Percentiles rank a stretch among this genome's conserved stretches.
phyloP scores from a whole-genome alignment of 1,140 invertebrate species.

The Ooceraea biroi region DNA sequence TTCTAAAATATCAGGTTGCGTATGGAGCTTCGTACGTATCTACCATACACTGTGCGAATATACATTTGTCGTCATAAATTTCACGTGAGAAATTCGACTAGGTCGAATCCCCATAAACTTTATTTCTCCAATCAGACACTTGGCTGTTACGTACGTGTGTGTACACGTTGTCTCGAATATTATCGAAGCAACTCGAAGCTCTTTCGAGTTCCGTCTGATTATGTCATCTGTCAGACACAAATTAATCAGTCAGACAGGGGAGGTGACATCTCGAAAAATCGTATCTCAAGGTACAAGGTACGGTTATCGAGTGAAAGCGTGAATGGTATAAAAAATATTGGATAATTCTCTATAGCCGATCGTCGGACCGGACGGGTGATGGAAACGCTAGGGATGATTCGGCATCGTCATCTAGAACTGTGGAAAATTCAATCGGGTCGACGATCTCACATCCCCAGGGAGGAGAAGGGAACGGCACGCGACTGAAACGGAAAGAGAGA shows the following conservation, averaged over 20 bases:
- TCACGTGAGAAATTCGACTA: no score
- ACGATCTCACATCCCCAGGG: constrained; percentile 52
- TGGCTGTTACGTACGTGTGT: background rate
- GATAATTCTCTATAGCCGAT: constrained; percentile 34
- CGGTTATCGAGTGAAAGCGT: background rate
- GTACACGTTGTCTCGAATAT: background rate
- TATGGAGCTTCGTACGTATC: constrained; percentile 14
- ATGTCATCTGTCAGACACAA: background rate
- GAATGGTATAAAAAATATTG: constrained; percentile 28
- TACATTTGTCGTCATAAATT: background rate
- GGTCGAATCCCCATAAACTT: constrained; percentile 6
- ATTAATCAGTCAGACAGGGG: background rate
- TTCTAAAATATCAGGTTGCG: constrained; percentile 26
- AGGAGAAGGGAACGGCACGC: background rate
- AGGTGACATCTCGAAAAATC: background rate
- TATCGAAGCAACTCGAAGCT: constrained; percentile 17
- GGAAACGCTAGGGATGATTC: constrained; percentile 41
- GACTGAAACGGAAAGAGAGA: constrained; percentile 32
- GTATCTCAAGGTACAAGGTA: background rate
- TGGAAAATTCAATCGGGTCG: constrained; percentile 67
- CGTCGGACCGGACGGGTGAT: constrained; percentile 5
- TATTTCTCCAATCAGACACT: background rate
- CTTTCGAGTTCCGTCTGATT: constrained; percentile 3
- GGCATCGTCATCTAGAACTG: constrained; percentile 66
- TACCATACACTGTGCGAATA: background rate